Conservation (phyloP, 1,140 invertebrate species). For the Sminthurinus signatus region DNA sequence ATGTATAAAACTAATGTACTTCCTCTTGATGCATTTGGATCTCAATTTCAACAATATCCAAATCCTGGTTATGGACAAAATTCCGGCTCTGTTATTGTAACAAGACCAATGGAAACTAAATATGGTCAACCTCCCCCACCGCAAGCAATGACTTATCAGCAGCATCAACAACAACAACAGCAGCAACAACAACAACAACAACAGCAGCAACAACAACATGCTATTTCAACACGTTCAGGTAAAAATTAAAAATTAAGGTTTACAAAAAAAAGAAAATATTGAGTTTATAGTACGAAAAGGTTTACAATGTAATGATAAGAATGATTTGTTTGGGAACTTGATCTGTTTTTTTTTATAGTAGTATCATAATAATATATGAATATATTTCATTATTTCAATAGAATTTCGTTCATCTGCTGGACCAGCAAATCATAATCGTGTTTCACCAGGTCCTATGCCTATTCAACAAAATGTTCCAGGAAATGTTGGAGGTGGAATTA, state of each 20-base stretch:
- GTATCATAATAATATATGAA: no score
- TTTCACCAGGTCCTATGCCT: slow-evolving; percentile 29
- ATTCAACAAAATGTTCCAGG: slow-evolving; percentile 14
- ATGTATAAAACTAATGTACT: slow-evolving; percentile 24
- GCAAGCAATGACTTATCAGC: slow-evolving; percentile 6
- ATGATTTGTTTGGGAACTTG: no score
- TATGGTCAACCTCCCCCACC: neutral
- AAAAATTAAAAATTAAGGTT: no score
- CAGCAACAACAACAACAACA: slow-evolving; percentile 8
- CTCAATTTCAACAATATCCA: slow-evolving; percentile 1
- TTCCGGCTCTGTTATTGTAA: slow-evolving; percentile 13
- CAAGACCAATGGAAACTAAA: slow-evolving; percentile 18
- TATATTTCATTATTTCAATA: neutral
- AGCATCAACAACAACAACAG: slow-evolving; percentile 9
- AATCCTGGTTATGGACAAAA: neutral
- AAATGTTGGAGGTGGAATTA: slow-evolving; percentile 11
- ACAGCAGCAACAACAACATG: slow-evolving; percentile 14
- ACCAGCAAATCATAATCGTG: slow-evolving; percentile 17
- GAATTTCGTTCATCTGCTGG: slow-evolving; percentile 5
- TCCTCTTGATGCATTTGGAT: slow-evolving; percentile 4
- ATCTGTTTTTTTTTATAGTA: no score
- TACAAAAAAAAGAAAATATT: no score
- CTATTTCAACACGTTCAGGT: no score
- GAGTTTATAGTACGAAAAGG: no score
- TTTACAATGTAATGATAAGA: no score